phyloP scores from a whole-genome alignment of 2,888 invertebrate genomes.

The Trissolcus brochymenae region DNA sequence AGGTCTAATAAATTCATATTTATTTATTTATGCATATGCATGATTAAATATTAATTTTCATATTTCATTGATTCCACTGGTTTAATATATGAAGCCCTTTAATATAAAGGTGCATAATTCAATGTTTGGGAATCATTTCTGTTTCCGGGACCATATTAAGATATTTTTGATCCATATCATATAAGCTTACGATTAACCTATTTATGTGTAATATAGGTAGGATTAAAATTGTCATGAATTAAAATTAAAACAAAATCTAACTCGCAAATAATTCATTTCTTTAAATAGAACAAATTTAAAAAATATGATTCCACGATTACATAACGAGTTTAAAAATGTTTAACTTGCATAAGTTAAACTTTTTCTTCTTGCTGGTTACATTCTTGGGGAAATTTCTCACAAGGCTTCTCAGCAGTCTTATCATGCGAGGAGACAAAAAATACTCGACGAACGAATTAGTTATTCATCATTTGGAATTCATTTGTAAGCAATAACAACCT shows the following conservation, averaged over 20 bases:
- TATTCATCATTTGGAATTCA: slow-evolving; percentile 31
- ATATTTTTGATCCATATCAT: slow-evolving; percentile 45
- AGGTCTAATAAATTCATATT: too few species aligned
- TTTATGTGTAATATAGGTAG: slow-evolving; percentile 24
- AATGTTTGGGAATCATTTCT: slow-evolving; percentile 27
- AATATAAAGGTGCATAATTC: slow-evolving; percentile 11
- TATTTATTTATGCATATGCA: too few species aligned
- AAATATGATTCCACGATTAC: too few species aligned
- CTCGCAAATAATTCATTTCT: too few species aligned
- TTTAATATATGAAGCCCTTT: not conserved
- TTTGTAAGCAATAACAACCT: slow-evolving; percentile 49
- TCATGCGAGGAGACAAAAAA: not conserved
- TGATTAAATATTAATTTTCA: slow-evolving; percentile 1
- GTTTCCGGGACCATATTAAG: slow-evolving; percentile 29
- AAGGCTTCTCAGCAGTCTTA: too few species aligned
- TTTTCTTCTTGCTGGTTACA: not conserved
- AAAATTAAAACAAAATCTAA: too few species aligned
- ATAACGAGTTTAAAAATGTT: too few species aligned
- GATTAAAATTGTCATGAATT: too few species aligned
- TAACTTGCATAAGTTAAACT: too few species aligned
- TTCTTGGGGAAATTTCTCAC: too few species aligned
- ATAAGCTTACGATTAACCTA: slow-evolving; percentile 50
- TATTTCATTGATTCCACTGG: too few species aligned
- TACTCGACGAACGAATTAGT: slow-evolving; percentile 10
- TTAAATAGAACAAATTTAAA: too few species aligned